Base-by-base conservation (phyloP, 2,888 invertebrate genomes). In the Cephus rjabovi region DNA sequence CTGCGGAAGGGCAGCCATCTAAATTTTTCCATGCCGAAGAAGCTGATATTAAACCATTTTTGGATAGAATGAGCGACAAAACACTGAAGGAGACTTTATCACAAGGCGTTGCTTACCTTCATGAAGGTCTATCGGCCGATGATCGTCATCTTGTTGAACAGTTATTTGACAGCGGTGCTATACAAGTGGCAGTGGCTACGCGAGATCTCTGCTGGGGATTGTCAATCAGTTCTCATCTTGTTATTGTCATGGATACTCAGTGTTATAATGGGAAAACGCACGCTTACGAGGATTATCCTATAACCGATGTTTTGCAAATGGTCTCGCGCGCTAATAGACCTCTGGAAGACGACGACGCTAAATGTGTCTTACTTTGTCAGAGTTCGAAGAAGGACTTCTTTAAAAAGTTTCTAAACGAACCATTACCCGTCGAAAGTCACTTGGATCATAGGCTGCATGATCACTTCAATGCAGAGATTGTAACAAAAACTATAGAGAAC, bases 401-500 rank as follows among this genome's bases (percentile, higher is more conserved):
- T 93, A 98, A 98, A 90, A 99, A 99, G 91, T 97, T 99, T 91
- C 93, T 99, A 75, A 98, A 98, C 90, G 99, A 99, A 91, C 98
- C 99, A 1, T 92, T 99, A 78, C 99, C 99, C 0, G 96, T 99
- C 0, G 99, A 99, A 95, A 99, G 98, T 83, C 99, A 99, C 92
- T 93, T 99, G 85, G 99, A 99, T 93, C 99, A 99, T 89, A 95
- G 98, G 81, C 94, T 99, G 3, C 99, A 99, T 92, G 99, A 99
- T 93, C 99, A 99, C 92, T 98, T 99, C 92, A 99, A 99, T 93
- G 99, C 99, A 0, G 99, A 99, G 93, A 98, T 99, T 78, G 99
- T 99, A 0, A 99, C 99, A 0, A 99, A 99, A 92, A 99, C 99
- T 0, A 98, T 99, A 86, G 99, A 99, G 93, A 99, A 99, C 93